Percentiles rank a stretch among this genome's conserved stretches.
Conservation (phyloP, 1,140 invertebrate genomes). For the Nixonia krombeini region DNA sequence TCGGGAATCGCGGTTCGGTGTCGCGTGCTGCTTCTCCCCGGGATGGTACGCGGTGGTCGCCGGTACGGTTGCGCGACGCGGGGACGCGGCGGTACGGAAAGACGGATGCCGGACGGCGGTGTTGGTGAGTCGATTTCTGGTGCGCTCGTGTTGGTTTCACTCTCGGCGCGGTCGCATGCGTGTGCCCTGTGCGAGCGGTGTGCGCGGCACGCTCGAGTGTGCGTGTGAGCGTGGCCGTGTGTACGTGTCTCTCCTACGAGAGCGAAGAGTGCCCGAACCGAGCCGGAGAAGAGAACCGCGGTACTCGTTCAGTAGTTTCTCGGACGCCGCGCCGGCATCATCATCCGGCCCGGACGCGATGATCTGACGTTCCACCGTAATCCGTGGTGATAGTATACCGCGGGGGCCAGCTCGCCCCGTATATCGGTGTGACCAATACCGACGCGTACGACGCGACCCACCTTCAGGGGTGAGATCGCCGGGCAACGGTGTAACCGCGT, state of each 20-base stretch:
- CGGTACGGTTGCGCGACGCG: neutral
- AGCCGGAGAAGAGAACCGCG: conserved; percentile 65
- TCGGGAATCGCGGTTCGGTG: too few relatives aligned
- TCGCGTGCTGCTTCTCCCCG: too few relatives aligned
- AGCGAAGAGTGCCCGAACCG: conserved; percentile 62
- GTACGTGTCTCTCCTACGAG: conserved; percentile 58
- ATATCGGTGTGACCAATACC: too few relatives aligned
- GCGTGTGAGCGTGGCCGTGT: conserved; percentile 36
- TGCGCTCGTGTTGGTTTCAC: too few relatives aligned
- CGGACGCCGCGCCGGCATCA: conserved; percentile 69
- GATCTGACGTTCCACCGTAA: conserved; percentile 17
- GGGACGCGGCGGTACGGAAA: too few relatives aligned
- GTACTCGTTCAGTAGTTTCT: conserved; percentile 70
- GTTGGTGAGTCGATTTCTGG: conserved; percentile 50
- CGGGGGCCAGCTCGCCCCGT: conserved; percentile 9
- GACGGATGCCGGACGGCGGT: conserved; percentile 50
- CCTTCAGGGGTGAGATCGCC: too few relatives aligned
- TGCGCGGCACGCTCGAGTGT: conserved; percentile 21
- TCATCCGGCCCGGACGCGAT: conserved; percentile 60
- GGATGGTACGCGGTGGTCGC: neutral
- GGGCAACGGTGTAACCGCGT: conserved; percentile 1
- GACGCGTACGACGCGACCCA: conserved; percentile 20
- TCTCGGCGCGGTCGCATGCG: conserved; percentile 45
- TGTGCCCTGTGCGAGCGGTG: neutral
- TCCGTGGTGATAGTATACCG: too few relatives aligned